Evolutionary conservation across 2,113 vertebrate genomes (phyloP).

Genomic region (Isichthys henryi): DNA sequence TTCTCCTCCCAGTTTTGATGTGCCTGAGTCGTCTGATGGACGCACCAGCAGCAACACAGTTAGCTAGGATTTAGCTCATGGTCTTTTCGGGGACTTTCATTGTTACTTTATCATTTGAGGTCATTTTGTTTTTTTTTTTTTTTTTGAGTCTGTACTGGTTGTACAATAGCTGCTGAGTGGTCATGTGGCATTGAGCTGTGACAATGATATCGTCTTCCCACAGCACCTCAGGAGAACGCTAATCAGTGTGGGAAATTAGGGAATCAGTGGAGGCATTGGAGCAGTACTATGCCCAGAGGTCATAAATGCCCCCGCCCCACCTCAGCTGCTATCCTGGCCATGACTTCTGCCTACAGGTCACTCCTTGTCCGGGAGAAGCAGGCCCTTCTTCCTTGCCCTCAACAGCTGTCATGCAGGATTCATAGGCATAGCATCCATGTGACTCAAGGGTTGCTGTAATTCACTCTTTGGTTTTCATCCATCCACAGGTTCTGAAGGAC

Average conservation of each 20-base stretch:
- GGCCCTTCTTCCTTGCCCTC: not conserved
- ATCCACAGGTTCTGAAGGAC: not conserved
- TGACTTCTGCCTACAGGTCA: not conserved
- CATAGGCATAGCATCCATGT: not conserved
- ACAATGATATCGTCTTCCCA: not conserved
- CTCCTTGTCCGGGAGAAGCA: not conserved
- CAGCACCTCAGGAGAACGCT: constrained; percentile 33
- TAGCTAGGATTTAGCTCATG: not conserved
- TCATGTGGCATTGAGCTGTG: not conserved
- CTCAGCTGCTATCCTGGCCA: not conserved
- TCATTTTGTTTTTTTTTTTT: not conserved
- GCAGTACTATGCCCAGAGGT: constrained; percentile 18
- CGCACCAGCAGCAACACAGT: not conserved
- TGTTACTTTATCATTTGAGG: not conserved
- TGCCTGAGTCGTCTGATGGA: not conserved
- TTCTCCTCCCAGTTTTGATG: not conserved
- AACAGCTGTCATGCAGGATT: not conserved
- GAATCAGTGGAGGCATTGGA: constrained; percentile 33
- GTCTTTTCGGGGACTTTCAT: not conserved
- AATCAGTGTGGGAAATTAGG: constrained; percentile 49
- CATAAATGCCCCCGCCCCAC: not conserved
- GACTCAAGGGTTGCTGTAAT: not conserved
- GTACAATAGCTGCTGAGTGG: not conserved
- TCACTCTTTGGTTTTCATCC: not conserved
- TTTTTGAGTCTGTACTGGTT: not conserved